Conservation (phyloP, 2,888 invertebrate species). For the Trichopoda pennipes region DNA sequence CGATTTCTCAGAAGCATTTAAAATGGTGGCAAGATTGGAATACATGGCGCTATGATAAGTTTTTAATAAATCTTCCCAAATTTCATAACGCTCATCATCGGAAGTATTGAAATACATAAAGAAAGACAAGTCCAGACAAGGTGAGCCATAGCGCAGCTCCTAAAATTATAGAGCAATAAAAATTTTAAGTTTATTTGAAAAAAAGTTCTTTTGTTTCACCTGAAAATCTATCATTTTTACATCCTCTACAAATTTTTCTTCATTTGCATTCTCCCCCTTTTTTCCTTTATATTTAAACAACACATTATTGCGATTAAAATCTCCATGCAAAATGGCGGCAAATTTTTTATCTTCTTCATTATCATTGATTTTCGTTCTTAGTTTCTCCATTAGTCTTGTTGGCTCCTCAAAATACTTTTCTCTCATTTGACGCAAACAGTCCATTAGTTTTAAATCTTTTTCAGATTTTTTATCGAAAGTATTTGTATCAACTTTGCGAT, state of each 20-base stretch:
- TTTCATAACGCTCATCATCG: constrained; percentile 69
- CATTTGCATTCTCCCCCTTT: constrained; percentile 12
- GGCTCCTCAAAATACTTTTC: constrained; percentile 75
- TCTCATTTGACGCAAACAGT: constrained; percentile 71
- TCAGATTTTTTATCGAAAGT: constrained; percentile 62
- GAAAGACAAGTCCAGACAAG: constrained; percentile 78
- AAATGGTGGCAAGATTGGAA: constrained; percentile 71
- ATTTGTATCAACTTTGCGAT: constrained; percentile 70
- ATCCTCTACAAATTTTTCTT: constrained; percentile 69
- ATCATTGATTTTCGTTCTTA: constrained; percentile 71
- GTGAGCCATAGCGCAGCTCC: constrained; percentile 77
- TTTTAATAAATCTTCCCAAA: constrained; percentile 74
- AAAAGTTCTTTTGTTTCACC: constrained; percentile 57
- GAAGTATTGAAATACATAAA: constrained; percentile 79
- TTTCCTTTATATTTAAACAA: constrained; percentile 75
- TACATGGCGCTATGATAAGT: constrained; percentile 75
- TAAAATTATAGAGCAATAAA: constrained; percentile 33
- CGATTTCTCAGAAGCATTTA: constrained; percentile 69
- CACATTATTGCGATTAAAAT: constrained; percentile 80
- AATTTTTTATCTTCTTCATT: constrained; percentile 73
- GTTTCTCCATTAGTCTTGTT: constrained; percentile 73
- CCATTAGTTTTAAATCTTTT: constrained; percentile 69
- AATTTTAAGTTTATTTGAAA: not conserved
- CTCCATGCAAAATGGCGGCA: constrained; percentile 78
- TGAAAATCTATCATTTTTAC: constrained; percentile 80